These are phyloP conservation scores for Melipona quadrifasciata DNA, from an alignment of 1,140 invertebrate species.

Conservation along the genomic window DNA sequence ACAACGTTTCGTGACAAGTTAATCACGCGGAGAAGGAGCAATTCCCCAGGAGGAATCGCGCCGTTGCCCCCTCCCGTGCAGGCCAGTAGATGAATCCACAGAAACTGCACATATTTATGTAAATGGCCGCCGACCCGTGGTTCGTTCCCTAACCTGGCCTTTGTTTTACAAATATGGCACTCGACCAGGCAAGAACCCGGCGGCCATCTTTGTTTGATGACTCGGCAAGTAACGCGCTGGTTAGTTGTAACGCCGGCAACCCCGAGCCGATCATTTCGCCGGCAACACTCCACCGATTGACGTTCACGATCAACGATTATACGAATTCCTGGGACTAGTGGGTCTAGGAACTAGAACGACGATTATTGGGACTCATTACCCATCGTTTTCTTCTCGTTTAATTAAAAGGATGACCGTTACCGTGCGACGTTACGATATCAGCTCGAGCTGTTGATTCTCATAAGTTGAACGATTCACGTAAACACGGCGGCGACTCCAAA, in stretches of 20 bases:
- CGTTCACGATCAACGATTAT: slow-evolving; percentile 64
- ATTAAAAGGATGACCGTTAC: too few species aligned
- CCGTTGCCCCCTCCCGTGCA: background rate
- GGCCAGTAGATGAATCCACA: slow-evolving; percentile 71
- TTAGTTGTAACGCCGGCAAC: slow-evolving; percentile 38
- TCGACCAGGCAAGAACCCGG: slow-evolving; percentile 46
- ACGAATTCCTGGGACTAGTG: slow-evolving; percentile 43
- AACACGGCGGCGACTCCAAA: background rate
- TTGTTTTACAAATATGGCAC: slow-evolving; percentile 70
- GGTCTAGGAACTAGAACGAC: slow-evolving; percentile 29
- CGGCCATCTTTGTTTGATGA: slow-evolving; percentile 71
- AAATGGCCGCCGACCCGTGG: slow-evolving; percentile 63
- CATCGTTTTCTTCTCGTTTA: slow-evolving; percentile 12
- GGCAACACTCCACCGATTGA: slow-evolving; percentile 34
- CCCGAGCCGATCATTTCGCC: slow-evolving; percentile 54
- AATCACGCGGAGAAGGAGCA: slow-evolving; percentile 71
- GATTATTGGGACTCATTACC: background rate
- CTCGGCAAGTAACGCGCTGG: slow-evolving; percentile 57
- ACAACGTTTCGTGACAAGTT: slow-evolving; percentile 79
- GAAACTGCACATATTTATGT: slow-evolving; percentile 77
- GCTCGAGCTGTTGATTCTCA: background rate
- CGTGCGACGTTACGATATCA: background rate
- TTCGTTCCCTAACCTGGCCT: slow-evolving; percentile 40
- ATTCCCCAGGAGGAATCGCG: slow-evolving; percentile 49
- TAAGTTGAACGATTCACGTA: background rate